These are phyloP conservation scores for Trididemnum clinides DNA, from an alignment of 23 tunicate genomes.

Conservation along the genomic window DNA sequence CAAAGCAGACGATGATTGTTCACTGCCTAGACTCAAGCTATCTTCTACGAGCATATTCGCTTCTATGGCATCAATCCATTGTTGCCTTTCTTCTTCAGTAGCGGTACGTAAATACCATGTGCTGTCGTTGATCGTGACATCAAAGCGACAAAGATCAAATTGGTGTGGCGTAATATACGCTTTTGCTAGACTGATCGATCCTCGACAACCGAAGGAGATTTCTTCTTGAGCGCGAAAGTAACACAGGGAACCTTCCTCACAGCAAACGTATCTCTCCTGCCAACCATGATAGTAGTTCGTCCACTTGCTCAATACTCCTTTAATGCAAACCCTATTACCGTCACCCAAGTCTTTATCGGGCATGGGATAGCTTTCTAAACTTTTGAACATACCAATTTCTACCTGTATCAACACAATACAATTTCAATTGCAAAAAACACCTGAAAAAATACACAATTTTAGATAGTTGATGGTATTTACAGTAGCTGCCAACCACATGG, in stretches of 20 bases:
- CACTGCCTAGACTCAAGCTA: constrained; percentile 41
- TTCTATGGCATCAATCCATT: constrained; percentile 65
- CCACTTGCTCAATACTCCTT: constrained; percentile 80
- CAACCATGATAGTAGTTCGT: constrained; percentile 93
- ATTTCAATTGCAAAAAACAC: no score
- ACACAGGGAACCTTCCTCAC: constrained; percentile 74
- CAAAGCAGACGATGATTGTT: neutral
- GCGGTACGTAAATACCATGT: constrained; percentile 64
- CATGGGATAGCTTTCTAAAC: neutral
- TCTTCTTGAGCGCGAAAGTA: constrained; percentile 77
- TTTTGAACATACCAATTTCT: constrained; percentile 2
- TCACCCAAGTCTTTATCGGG: neutral
- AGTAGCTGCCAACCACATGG: no score
- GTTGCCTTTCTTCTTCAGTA: constrained; percentile 46
- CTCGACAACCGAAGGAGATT: constrained; percentile 49
- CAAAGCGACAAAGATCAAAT: constrained; percentile 65
- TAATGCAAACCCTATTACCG: neutral
- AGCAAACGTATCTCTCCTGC: constrained; percentile 77
- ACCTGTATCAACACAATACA: no score
- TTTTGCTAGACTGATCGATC: constrained; percentile 57
- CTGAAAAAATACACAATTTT: no score
- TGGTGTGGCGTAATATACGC: constrained; percentile 39
- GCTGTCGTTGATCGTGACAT: constrained; percentile 72
- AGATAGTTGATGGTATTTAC: no score
- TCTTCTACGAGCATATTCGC: constrained; percentile 53